Base-by-base conservation (phyloP, 2,888 invertebrate genomes). In the Calliopum simillimum region DNA sequence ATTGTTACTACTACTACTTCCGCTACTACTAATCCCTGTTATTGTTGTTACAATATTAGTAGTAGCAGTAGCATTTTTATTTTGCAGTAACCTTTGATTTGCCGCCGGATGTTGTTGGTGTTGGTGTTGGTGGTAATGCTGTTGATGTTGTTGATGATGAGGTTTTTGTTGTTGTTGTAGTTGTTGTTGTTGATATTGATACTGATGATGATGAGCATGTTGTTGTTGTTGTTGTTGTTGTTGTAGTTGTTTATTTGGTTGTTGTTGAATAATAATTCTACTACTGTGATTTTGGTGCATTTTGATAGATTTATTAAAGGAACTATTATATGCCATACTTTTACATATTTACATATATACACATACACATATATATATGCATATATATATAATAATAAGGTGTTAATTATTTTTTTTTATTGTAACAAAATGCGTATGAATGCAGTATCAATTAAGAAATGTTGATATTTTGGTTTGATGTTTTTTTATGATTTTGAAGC, bases 241-340 rank as follows among this genome's bases (percentile, higher is more conserved):
- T 61, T 72, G 71, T 8, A 47, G 53, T 53, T 53, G 16, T 65
- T 53, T 65, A 51, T 46, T 46, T n/a, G 55, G 44, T 69, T 67
- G 65, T 68, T 76, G 72, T 43, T 74, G 76, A 64, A 74, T 73
- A 70, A 73, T 70, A 44, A 73, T 71, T 72, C 71, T 71, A 73
- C 71, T 70, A 71, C 63, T 70, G 68, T 71, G 63, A 53, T 58
- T 62, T 66, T 66, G 67, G 53, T 55, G 65, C 71, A 61, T 64
- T 68, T 64, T 56, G 41, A 23, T 51, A 44, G 69, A 46, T 25
- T 59, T 68, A 19, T 43, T 53, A 51, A 55, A 33, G 44, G 41
- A 55, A 62, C 47, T 62, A 55, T 44, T 53, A 56, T 46, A 14
- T 65, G 44, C 23, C 14, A 8, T 33, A 25, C 25, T 53, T 46